A percentile compares a stretch with the other conserved stretches of the same genome.
These are phyloP conservation scores for Varanus salvator DNA, from an alignment of 2,113 vertebrate species.

Conservation along the genomic window DNA sequence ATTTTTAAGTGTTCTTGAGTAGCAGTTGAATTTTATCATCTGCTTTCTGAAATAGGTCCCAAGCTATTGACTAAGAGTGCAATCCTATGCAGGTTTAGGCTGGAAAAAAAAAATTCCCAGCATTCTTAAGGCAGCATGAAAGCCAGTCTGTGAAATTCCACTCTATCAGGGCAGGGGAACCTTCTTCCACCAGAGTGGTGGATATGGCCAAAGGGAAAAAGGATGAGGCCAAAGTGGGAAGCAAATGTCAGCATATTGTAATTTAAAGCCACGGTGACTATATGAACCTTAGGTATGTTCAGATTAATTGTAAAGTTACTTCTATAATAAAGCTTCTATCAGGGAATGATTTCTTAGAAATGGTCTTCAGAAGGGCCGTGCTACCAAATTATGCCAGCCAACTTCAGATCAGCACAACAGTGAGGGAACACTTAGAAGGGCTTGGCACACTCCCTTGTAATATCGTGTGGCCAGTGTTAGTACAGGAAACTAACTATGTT, in stretches of 20 bases:
- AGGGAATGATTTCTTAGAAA: not conserved
- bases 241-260: too few relatives aligned
- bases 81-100: too few relatives aligned
- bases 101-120: too few relatives aligned
- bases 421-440: not conserved
- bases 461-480: not conserved
- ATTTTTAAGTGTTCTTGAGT: not conserved
- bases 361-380: too few relatives aligned
- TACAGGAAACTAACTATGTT: not conserved
- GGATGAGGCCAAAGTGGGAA: too few relatives aligned
- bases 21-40: not conserved
- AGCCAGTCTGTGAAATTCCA: too few relatives aligned
- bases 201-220: too few relatives aligned
- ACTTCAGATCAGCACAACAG: not conserved
- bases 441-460: not conserved
- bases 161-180: too few relatives aligned
- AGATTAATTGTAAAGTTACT: not conserved
- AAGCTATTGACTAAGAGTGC: not conserved
- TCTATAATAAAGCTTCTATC: not conserved
- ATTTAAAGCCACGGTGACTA: too few relatives aligned
- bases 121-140: too few relatives aligned
- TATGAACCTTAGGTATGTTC: not conserved
- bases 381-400: not conserved
- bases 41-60: not conserved
- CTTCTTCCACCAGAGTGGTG: too few relatives aligned